These are phyloP conservation scores for Frankliniella fusca DNA, from an alignment of 2,888 invertebrate genomes.

Conservation along the genomic window DNA sequence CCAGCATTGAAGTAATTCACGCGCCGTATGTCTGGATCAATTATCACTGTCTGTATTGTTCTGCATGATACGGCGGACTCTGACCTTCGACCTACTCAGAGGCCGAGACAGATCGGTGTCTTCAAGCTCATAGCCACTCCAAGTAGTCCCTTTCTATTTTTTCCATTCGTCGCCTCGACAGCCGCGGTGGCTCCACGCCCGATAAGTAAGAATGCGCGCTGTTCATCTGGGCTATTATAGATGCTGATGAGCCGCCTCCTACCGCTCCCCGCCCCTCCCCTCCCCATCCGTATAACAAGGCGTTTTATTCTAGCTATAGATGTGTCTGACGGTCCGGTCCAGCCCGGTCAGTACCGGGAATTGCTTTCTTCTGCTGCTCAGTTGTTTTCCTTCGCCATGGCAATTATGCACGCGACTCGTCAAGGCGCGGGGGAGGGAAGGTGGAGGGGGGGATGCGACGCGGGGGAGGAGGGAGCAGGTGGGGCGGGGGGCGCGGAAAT, in stretches of 20 bases:
- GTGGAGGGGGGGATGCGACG: neutral
- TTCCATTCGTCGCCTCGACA: too few species aligned
- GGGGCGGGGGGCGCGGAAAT: neutral
- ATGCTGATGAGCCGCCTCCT: neutral
- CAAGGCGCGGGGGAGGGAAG: neutral
- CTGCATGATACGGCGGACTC: too few species aligned
- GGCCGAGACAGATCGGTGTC: too few species aligned
- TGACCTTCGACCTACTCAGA: too few species aligned
- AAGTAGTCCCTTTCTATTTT: too few species aligned
- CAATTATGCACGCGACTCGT: conserved; percentile 6
- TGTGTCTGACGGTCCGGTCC: neutral
- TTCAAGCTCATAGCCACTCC: too few species aligned
- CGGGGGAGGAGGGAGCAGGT: neutral
- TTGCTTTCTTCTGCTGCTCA: neutral
- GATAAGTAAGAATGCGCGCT: neutral
- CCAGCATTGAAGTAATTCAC: too few species aligned
- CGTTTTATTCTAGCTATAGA: neutral
- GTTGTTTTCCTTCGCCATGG: conserved; percentile 7
- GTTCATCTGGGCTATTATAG: neutral
- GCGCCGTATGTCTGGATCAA: too few species aligned
- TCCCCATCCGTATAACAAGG: neutral
- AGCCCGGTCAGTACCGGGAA: neutral
- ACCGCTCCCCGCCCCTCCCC: neutral
- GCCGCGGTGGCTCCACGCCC: neutral
- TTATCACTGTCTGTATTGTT: too few species aligned